These are phyloP conservation scores for Anarrhichthys ocellatus DNA, from an alignment of 2,113 vertebrate species.

Conservation along the genomic window DNA sequence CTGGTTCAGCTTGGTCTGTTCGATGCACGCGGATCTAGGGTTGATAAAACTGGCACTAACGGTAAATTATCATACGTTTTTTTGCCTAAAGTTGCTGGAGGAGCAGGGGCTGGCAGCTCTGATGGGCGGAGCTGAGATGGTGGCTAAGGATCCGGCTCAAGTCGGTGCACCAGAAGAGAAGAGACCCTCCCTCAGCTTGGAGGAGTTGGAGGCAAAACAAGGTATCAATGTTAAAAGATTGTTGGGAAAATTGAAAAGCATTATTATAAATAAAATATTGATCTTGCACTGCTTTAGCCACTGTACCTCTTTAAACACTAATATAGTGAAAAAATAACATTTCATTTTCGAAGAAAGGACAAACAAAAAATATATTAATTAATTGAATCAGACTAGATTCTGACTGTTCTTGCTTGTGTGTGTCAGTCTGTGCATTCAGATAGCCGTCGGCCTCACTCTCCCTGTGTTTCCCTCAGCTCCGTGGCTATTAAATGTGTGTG, in stretches of 20 bases:
- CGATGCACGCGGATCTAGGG: background rate
- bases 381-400: background rate
- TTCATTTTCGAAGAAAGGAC: background rate
- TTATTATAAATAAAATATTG: background rate
- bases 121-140: slow-evolving; percentile 59
- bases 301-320: background rate
- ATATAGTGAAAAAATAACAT: background rate
- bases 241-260: background rate
- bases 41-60: background rate
- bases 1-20: background rate
- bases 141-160: slow-evolving; percentile 74
- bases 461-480: background rate
- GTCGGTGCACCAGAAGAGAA: slow-evolving; percentile 87
- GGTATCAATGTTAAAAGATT: slow-evolving; percentile 79
- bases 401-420: background rate
- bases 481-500: background rate
- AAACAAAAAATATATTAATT: background rate
- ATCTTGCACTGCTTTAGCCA: background rate
- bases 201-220: slow-evolving; percentile 97
- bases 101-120: slow-evolving; percentile 81
- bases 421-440: background rate
- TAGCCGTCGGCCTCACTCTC: background rate
- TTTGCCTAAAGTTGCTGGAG: slow-evolving; percentile 62
- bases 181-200: slow-evolving; percentile 90
- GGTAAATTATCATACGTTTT: background rate